Conservation (phyloP, 2,797 vertebrate genomes). For the Serranus cabrilla region DNA sequence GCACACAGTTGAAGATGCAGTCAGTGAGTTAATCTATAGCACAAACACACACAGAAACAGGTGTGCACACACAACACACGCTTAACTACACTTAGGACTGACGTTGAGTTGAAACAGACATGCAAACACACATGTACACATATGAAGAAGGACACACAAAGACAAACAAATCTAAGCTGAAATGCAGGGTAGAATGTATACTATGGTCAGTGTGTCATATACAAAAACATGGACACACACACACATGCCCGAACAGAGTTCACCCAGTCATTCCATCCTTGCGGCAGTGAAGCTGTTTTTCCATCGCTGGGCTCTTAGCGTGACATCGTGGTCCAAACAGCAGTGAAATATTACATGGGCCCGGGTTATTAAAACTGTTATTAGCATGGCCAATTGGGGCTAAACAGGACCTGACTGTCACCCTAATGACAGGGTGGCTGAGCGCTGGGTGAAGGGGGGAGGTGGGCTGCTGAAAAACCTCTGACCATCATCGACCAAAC, state of each 20-base stretch:
- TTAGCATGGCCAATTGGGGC: slow-evolving; percentile 82
- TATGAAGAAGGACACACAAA: slow-evolving; percentile 28
- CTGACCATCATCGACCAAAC: slow-evolving; percentile 73
- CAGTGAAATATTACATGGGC: slow-evolving; percentile 83
- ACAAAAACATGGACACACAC: slow-evolving; percentile 55
- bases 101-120: slow-evolving; percentile 26
- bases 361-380: slow-evolving; percentile 86
- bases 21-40: slow-evolving; percentile 41
- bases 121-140: slow-evolving; percentile 2
- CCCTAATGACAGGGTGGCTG: slow-evolving; percentile 85
- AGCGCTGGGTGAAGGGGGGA: slow-evolving; percentile 46
- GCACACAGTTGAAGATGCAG: slow-evolving; percentile 40
- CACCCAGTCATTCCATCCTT: slow-evolving; percentile 68
- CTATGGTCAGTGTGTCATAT: slow-evolving; percentile 43
- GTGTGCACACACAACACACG: slow-evolving; percentile 36
- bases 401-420: slow-evolving; percentile 85
- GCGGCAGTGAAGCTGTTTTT: slow-evolving; percentile 80
- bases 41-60: slow-evolving; percentile 53
- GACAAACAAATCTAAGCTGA: slow-evolving; percentile 40
- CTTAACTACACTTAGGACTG: background rate
- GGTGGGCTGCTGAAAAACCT: slow-evolving; percentile 71
- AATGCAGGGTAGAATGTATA: slow-evolving; percentile 38
- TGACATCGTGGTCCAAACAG: slow-evolving; percentile 78
- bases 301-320: slow-evolving; percentile 70
- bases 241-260: slow-evolving; percentile 64